phyloP scores from a whole-genome alignment of 2,113 vertebrate genomes.

The Garra rufa region DNA sequence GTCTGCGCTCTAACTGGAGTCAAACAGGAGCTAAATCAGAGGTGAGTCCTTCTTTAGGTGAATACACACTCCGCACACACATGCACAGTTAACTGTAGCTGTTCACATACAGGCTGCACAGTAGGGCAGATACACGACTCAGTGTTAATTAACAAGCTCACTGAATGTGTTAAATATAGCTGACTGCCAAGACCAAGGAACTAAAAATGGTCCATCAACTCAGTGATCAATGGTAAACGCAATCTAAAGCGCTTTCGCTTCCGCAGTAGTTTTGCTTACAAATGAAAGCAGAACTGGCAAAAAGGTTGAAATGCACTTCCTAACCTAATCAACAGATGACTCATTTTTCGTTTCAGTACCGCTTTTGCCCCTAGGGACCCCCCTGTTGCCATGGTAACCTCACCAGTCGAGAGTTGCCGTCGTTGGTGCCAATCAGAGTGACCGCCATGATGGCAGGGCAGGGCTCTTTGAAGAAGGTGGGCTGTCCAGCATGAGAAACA shows the following conservation, averaged over 20 bases:
- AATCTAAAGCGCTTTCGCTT: not conserved
- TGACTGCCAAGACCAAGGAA: conserved; percentile 24
- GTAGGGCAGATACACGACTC: conserved; percentile 38
- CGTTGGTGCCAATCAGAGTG: conserved; percentile 64
- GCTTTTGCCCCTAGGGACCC: not conserved
- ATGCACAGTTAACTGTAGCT: conserved; percentile 41
- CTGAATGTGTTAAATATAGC: conserved; percentile 54
- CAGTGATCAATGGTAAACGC: not conserved
- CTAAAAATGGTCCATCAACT: not conserved
- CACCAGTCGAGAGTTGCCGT: conserved; percentile 65
- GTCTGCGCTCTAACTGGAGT: conserved; percentile 68
- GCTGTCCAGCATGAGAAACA: conserved; percentile 64
- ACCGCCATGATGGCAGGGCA: conserved; percentile 73
- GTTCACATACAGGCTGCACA: conserved; percentile 42
- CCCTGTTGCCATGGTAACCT: conserved; percentile 46
- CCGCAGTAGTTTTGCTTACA: not conserved
- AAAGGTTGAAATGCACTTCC: conserved; percentile 18
- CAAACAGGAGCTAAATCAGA: conserved; percentile 65
- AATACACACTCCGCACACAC: conserved; percentile 51
- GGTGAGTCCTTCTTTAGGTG: not conserved
- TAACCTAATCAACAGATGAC: conserved; percentile 42
- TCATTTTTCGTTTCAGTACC: conserved; percentile 7
- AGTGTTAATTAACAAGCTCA: conserved; percentile 51
- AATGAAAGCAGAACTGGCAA: conserved; percentile 6
- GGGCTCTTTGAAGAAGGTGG: conserved; percentile 68